A percentile compares a stretch with the other conserved stretches of the same genome.
Conservation (phyloP, 2,113 vertebrate species). For the Aldabrachelys gigantea region DNA sequence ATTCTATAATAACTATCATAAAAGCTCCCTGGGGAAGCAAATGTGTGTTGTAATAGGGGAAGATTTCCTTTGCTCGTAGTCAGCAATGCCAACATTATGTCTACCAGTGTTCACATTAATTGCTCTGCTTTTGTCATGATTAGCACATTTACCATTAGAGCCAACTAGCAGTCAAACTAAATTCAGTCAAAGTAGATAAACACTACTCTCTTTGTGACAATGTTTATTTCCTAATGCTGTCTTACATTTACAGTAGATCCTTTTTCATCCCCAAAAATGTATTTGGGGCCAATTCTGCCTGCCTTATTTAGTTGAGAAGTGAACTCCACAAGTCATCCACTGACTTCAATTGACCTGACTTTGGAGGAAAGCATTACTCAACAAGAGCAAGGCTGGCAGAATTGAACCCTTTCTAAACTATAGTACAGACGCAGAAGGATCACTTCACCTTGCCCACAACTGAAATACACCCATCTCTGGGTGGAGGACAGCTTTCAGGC, state of each 20-base stretch:
- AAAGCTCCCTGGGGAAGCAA: slow-evolving; percentile 45
- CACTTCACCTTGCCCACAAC: neutral
- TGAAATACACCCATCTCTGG: neutral
- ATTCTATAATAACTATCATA: slow-evolving; percentile 39
- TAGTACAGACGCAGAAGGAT: neutral
- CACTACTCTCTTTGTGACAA: neutral
- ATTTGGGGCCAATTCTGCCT: neutral
- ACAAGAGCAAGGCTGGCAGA: neutral
- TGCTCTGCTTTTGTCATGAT: slow-evolving; percentile 30
- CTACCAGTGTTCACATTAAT: slow-evolving; percentile 40
- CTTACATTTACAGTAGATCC: neutral
- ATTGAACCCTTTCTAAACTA: neutral
- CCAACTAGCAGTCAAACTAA: slow-evolving; percentile 20
- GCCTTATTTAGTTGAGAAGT: neutral
- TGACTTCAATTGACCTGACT: neutral
- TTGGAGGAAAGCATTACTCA: neutral
- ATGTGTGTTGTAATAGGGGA: neutral
- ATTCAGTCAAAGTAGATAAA: neutral
- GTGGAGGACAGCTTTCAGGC: neutral
- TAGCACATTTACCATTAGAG: slow-evolving; percentile 18
- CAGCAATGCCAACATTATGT: neutral
- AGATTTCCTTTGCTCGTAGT: slow-evolving; percentile 32
- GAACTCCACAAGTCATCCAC: neutral
- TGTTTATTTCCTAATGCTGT: neutral
- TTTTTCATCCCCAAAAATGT: neutral